Conservation (phyloP, 2,797 vertebrate genomes). For the Vireo griseus region DNA sequence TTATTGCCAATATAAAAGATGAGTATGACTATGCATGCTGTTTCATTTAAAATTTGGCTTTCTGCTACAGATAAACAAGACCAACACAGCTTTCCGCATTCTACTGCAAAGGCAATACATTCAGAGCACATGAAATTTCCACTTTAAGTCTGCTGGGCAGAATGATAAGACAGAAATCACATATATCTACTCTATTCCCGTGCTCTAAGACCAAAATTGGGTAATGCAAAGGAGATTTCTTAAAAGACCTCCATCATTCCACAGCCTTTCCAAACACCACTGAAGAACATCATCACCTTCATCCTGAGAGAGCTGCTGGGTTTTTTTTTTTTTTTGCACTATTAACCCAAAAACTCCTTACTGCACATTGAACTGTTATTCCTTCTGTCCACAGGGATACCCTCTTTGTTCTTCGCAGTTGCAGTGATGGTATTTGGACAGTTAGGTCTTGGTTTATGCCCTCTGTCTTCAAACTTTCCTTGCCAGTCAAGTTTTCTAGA, state of each 20-base stretch:
- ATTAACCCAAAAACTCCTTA: not conserved
- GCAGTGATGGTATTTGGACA: not conserved
- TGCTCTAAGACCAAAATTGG: not conserved
- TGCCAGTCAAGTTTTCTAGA: not conserved
- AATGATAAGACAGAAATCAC: not conserved
- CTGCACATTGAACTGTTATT: not conserved
- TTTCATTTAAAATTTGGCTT: constrained; percentile 22
- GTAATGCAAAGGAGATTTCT: not conserved
- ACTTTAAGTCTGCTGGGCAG: not conserved
- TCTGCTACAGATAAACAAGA: not conserved
- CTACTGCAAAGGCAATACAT: not conserved
- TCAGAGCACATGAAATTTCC: not conserved
- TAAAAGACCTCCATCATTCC: not conserved
- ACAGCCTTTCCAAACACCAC: not conserved
- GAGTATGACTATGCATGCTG: not conserved
- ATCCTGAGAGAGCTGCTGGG: not conserved
- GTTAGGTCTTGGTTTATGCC: not conserved
- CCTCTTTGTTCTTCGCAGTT: not conserved
- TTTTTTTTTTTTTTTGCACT: accelerated
- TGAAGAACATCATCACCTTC: not conserved
- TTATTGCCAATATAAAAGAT: not conserved
- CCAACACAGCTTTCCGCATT: not conserved
- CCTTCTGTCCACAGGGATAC: not conserved
- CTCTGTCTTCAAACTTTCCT: not conserved
- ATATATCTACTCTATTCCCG: not conserved